Percentiles rank a stretch among this genome's conserved stretches.
Conservation (phyloP, 1,140 invertebrate species). For the Sycophaga agraensis region DNA sequence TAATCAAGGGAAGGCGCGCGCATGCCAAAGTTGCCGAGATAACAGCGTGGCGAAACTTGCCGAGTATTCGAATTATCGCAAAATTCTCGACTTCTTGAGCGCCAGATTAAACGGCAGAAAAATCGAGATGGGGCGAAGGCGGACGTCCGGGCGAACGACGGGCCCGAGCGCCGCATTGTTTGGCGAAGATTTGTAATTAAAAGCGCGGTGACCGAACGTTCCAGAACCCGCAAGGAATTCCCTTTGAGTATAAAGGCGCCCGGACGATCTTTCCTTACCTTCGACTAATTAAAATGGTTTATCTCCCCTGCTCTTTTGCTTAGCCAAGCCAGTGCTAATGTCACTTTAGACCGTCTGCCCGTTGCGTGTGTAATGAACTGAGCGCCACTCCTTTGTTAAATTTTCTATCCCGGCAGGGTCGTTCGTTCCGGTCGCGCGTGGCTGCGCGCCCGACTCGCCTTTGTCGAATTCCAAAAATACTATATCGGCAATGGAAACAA, state of each 20-base stretch:
- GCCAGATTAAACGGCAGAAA: slow-evolving; percentile 17
- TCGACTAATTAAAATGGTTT: slow-evolving; percentile 26
- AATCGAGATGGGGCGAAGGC: no score
- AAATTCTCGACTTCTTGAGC: background rate
- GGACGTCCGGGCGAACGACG: no score
- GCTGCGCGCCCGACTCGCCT: no score
- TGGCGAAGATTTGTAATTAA: slow-evolving; percentile 24
- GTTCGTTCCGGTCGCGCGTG: no score
- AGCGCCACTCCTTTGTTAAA: background rate
- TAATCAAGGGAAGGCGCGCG: no score
- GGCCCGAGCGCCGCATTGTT: slow-evolving; percentile 27
- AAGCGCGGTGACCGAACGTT: background rate
- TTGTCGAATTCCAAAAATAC: no score
- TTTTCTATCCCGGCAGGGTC: no score
- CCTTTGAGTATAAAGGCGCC: slow-evolving; percentile 10
- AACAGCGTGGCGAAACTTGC: background rate
- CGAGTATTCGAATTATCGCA: background rate
- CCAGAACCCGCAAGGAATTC: slow-evolving; percentile 27
- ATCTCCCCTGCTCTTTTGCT: slow-evolving; percentile 2
- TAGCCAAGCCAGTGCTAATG: background rate
- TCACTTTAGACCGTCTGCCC: no score
- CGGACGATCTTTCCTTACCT: background rate
- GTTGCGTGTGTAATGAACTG: background rate
- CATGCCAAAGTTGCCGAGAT: no score
- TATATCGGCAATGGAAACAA: no score